phyloP scores from a whole-genome alignment of 1,140 invertebrate species.

The Hypsibius dujardini region DNA sequence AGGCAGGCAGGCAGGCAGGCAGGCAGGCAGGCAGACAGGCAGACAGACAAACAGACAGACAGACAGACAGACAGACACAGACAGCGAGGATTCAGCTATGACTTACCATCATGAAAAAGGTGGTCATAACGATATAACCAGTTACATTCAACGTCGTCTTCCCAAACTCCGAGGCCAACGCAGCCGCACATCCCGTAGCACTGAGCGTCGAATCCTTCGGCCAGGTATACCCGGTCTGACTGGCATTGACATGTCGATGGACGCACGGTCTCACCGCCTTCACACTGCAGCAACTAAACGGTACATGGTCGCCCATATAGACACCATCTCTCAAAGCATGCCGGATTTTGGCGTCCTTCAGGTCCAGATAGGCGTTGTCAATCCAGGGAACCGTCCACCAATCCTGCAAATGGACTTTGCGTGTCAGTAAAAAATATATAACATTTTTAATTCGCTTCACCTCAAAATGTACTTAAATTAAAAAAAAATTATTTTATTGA shows the following conservation, averaged over 20 bases:
- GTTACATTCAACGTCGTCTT: background rate
- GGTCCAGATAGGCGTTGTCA: conserved; percentile 22
- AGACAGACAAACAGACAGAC: too few relatives aligned
- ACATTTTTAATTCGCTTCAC: too few relatives aligned
- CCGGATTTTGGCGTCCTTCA: conserved; percentile 18
- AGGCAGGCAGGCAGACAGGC: too few relatives aligned
- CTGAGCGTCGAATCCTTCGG: background rate
- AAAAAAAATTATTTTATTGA: too few relatives aligned
- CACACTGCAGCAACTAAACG: conserved; percentile 1
- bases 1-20: too few relatives aligned
- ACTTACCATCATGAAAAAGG: conserved; percentile 7
- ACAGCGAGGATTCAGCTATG: background rate
- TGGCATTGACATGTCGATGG: background rate
- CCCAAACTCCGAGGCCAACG: background rate
- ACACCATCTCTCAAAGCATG: background rate
- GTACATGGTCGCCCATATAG: background rate
- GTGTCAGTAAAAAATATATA: too few relatives aligned
- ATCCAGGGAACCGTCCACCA: conserved; percentile 29
- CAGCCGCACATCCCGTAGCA: background rate
- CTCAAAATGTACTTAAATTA: too few relatives aligned
- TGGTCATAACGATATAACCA: background rate
- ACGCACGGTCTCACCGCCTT: background rate
- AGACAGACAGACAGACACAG: too few relatives aligned
- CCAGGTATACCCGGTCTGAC: background rate
- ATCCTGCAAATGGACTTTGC: conserved; percentile 23